Conservation (phyloP, 2,113 vertebrate genomes). For the Sapajus apella region DNA sequence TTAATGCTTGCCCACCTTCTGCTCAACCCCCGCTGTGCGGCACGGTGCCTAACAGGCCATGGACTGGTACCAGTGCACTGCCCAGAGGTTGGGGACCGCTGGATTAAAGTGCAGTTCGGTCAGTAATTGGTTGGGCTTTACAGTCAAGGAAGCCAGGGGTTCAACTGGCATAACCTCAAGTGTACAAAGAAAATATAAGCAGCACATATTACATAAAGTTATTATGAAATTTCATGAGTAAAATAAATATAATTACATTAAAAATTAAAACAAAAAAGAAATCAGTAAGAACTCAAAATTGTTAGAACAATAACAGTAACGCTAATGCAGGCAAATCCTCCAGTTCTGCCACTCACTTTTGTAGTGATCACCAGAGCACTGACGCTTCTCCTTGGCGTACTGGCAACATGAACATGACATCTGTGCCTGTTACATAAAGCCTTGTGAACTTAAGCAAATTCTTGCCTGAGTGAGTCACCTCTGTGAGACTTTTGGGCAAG, state of each 20-base stretch:
- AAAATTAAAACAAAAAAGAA: not conserved
- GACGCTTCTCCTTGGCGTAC: no score
- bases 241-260: not conserved
- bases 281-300: not conserved
- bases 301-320: not conserved
- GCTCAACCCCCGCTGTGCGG: no score
- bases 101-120: not conserved
- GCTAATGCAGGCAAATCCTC: not conserved
- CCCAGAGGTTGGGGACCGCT: not conserved
- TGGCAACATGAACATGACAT: not conserved
- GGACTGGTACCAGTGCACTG: no score
- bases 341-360: not conserved
- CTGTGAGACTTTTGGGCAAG: not conserved
- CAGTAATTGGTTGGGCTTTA: not conserved
- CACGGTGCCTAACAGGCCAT: no score
- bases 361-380: not conserved
- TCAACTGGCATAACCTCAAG: not conserved
- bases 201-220: not conserved
- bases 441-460: not conserved
- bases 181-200: not conserved
- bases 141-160: not conserved
- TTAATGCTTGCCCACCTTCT: no score
- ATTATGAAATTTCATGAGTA: not conserved
- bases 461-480: not conserved
- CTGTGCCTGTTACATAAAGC: not conserved